Evolutionary conservation across 2,888 invertebrate species (phyloP).

Genomic region (Melipona beecheii): DNA sequence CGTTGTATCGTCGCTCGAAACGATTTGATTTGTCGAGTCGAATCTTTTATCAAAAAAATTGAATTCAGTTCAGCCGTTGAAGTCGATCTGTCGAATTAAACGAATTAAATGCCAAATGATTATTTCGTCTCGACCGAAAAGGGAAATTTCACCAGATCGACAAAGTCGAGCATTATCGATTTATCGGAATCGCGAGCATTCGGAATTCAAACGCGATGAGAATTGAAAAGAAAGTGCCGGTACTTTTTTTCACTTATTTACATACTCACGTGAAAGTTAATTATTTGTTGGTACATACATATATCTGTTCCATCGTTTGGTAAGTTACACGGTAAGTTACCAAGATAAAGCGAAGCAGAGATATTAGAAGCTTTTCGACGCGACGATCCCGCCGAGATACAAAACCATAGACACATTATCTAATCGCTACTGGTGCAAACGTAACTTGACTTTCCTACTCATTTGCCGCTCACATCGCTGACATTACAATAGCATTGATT

Average conservation of each 20-base stretch:
- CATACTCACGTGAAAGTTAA: background rate
- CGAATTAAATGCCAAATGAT: background rate
- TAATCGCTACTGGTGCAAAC: constrained; percentile 41
- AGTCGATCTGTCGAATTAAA: background rate
- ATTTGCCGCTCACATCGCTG: constrained; percentile 50
- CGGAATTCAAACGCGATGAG: background rate
- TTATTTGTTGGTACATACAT: background rate
- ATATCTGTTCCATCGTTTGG: background rate
- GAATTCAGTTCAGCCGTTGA: no score
- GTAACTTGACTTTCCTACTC: constrained; percentile 50
- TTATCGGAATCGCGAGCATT: background rate
- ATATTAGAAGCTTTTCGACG: background rate
- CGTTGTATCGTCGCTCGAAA: no score
- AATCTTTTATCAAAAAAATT: background rate
- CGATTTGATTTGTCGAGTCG: background rate
- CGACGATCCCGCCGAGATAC: constrained; percentile 18
- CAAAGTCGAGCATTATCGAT: background rate
- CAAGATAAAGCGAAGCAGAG: background rate
- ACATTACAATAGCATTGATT: constrained; percentile 40
- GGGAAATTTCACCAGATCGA: background rate
- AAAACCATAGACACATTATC: constrained; percentile 10
- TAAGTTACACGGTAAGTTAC: background rate
- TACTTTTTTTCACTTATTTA: background rate
- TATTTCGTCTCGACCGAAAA: no score
- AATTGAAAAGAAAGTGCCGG: background rate